Evolutionary conservation across 1,140 invertebrate genomes (phyloP).

Genomic region (Acromyrmex charruanus): DNA sequence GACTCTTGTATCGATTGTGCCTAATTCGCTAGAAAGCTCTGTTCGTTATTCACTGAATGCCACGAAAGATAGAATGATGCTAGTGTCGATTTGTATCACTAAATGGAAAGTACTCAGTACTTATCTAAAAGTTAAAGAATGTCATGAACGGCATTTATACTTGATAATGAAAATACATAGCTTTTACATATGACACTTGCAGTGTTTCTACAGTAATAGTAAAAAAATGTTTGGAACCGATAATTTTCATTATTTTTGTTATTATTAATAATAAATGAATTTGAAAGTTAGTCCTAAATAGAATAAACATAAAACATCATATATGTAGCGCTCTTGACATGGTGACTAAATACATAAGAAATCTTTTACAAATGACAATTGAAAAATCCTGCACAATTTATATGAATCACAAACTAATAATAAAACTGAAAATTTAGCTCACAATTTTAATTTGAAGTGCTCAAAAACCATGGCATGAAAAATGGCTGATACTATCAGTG

Average conservation of each 20-base stretch:
- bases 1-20: too few relatives aligned
- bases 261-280: not conserved
- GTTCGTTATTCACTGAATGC: too few relatives aligned
- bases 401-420: not conserved
- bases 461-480: not conserved
- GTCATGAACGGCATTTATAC: not conserved
- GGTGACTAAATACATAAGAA: not conserved
- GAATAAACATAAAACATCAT: not conserved
- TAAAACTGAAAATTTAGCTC: not conserved
- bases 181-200: not conserved
- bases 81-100: too few relatives aligned
- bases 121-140: not conserved
- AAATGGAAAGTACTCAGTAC: too few relatives aligned
- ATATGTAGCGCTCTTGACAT: not conserved
- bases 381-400: not conserved
- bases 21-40: too few relatives aligned
- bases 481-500: not conserved
- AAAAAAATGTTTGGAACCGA: too few relatives aligned
- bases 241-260: slow-evolving; percentile 8
- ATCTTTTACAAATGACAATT: not conserved
- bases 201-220: not conserved
- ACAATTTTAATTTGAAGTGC: not conserved
- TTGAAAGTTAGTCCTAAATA: not conserved
- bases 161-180: not conserved
- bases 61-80: too few relatives aligned